Conservation (phyloP, 2,888 invertebrate genomes). For the Protodeltote pygarga region DNA sequence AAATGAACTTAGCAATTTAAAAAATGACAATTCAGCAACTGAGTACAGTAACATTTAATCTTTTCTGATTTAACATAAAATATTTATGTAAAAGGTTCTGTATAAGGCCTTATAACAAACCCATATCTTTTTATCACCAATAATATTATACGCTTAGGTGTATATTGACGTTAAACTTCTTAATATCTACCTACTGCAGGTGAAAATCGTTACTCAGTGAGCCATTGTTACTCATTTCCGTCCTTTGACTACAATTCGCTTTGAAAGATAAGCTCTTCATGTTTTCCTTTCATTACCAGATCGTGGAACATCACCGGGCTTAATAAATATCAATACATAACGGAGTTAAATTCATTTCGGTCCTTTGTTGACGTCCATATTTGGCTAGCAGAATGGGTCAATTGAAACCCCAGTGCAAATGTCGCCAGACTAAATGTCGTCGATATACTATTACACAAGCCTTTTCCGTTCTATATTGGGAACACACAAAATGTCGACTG, state of each 20-base stretch:
- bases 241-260: slow-evolving; percentile 26
- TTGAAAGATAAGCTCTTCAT: slow-evolving; percentile 38
- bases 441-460: slow-evolving; percentile 56
- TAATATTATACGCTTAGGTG: too few relatives aligned
- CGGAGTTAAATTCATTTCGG: slow-evolving; percentile 43
- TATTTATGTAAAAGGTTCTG: too few relatives aligned
- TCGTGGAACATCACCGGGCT: slow-evolving; percentile 25
- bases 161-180: too few relatives aligned
- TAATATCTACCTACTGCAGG: too few relatives aligned
- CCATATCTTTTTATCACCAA: too few relatives aligned
- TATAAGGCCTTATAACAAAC: too few relatives aligned
- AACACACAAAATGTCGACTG: slow-evolving; percentile 55
- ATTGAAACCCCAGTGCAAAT: slow-evolving; percentile 70
- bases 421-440: slow-evolving; percentile 68
- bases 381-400: slow-evolving; percentile 66
- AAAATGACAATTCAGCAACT: too few relatives aligned
- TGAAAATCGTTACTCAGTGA: neutral
- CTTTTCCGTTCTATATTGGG: slow-evolving; percentile 53
- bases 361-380: slow-evolving; percentile 45
- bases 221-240: slow-evolving; percentile 2
- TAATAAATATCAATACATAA: slow-evolving; percentile 49
- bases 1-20: too few relatives aligned
- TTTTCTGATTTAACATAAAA: too few relatives aligned
- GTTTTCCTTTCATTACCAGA: slow-evolving; percentile 42
- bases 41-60: too few relatives aligned